A percentile compares a stretch with the other conserved stretches of the same genome.
phyloP scores from a whole-genome alignment of 2,888 invertebrate species.

The Synanthedon tipuliformis region DNA sequence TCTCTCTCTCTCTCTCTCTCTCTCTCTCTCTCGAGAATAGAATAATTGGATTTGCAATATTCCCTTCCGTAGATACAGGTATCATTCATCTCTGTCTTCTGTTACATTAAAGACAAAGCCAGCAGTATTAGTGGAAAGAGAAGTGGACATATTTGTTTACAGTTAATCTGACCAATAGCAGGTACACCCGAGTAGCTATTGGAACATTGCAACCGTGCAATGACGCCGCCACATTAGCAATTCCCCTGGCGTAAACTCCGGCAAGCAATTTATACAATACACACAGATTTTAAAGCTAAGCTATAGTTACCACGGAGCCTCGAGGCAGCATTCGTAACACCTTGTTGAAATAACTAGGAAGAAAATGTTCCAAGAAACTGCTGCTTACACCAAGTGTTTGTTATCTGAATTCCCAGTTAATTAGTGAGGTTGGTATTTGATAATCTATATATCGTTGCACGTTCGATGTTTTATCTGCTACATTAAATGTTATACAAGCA shows the following conservation, averaged over 20 bases:
- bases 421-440: not conserved
- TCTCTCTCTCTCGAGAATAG: not conserved
- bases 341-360: slow-evolving; percentile 22
- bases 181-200: slow-evolving; percentile 8
- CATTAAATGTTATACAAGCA: not conserved
- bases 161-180: slow-evolving; percentile 22
- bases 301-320: slow-evolving; percentile 37
- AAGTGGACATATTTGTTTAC: slow-evolving; percentile 9
- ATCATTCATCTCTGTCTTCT: not conserved
- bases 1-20: not conserved
- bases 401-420: not conserved
- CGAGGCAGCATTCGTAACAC: slow-evolving; percentile 44
- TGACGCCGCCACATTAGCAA: slow-evolving; percentile 30
- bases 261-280: slow-evolving; percentile 42
- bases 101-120: not conserved
- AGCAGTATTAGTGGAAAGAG: not conserved
- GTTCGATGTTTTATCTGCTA: not conserved
- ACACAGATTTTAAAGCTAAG: slow-evolving; percentile 14
- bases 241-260: slow-evolving; percentile 31
- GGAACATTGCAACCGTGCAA: slow-evolving; percentile 18
- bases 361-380: slow-evolving; percentile 4
- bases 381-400: not conserved
- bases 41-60: not conserved
- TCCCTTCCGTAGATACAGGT: not conserved
- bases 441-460: not conserved